Evolutionary conservation across 2,888 invertebrate species (phyloP).

Genomic region (Hirtodrosophila alboralis): DNA sequence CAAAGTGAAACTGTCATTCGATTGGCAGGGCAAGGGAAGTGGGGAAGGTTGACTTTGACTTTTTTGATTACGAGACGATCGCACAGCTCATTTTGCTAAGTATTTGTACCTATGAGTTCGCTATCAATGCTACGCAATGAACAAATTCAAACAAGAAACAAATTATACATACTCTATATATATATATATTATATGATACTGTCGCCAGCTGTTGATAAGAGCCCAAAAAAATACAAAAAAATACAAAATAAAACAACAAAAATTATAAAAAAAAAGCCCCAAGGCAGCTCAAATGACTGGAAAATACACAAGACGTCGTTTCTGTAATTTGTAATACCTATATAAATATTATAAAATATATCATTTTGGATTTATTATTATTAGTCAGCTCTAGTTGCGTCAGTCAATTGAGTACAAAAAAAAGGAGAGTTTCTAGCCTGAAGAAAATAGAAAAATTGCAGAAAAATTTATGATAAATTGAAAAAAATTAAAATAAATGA

Average conservation of each 20-base stretch:
- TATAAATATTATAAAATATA: too few relatives aligned
- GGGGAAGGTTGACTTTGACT: slow-evolving; percentile 46
- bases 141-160: slow-evolving; percentile 18
- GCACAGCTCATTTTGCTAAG: slow-evolving; percentile 24
- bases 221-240: too few relatives aligned
- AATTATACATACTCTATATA: too few relatives aligned
- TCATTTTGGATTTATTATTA: too few relatives aligned
- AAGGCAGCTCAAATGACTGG: slow-evolving; percentile 19
- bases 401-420: too few relatives aligned
- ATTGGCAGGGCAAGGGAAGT: neutral
- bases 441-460: too few relatives aligned
- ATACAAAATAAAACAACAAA: too few relatives aligned
- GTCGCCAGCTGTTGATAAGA: slow-evolving; percentile 55
- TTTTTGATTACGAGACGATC: slow-evolving; percentile 46
- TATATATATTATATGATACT: slow-evolving; percentile 18
- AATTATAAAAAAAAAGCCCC: too few relatives aligned
- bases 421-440: too few relatives aligned
- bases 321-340: slow-evolving; percentile 16
- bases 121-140: slow-evolving; percentile 60
- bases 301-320: slow-evolving; percentile 18
- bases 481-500: too few relatives aligned
- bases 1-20: slow-evolving; percentile 13
- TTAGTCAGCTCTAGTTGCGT: too few relatives aligned
- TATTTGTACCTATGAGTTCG: slow-evolving; percentile 23
- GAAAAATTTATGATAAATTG: too few relatives aligned